Evolutionary conservation across 2,797 vertebrate genomes (phyloP).

Genomic region (Pyrrhura leucotis): DNA sequence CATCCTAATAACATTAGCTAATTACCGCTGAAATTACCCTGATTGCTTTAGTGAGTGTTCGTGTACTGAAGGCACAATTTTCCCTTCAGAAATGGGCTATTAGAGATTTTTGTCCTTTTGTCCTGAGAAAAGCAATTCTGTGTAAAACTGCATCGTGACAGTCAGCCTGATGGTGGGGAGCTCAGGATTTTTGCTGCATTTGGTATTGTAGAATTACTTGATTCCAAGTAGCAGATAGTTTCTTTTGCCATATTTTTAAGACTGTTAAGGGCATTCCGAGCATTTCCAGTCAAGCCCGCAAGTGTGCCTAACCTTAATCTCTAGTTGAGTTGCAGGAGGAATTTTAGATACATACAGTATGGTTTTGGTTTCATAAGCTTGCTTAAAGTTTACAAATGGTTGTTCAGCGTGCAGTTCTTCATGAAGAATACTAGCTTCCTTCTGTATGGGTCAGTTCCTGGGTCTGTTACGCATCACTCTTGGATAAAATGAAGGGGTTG

Average conservation of each 20-base stretch:
- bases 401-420: not conserved
- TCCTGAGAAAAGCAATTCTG: constrained; percentile 48
- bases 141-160: not conserved
- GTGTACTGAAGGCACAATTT: not conserved
- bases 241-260: not conserved
- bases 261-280: not conserved
- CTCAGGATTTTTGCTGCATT: not conserved
- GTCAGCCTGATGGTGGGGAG: not conserved
- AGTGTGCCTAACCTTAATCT: not conserved
- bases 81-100: not conserved
- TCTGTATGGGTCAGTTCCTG: not conserved
- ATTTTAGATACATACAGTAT: not conserved
- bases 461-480: not conserved
- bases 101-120: not conserved
- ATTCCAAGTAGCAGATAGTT: not conserved
- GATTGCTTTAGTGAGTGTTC: not conserved
- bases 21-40: not conserved
- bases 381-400: not conserved
- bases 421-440: not conserved
- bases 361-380: not conserved
- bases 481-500: not conserved
- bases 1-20: not conserved
- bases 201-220: not conserved
- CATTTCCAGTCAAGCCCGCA: not conserved
- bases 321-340: not conserved